Base-by-base conservation (phyloP, 2,797 vertebrate genomes). In the Acipenser transmontanus region DNA sequence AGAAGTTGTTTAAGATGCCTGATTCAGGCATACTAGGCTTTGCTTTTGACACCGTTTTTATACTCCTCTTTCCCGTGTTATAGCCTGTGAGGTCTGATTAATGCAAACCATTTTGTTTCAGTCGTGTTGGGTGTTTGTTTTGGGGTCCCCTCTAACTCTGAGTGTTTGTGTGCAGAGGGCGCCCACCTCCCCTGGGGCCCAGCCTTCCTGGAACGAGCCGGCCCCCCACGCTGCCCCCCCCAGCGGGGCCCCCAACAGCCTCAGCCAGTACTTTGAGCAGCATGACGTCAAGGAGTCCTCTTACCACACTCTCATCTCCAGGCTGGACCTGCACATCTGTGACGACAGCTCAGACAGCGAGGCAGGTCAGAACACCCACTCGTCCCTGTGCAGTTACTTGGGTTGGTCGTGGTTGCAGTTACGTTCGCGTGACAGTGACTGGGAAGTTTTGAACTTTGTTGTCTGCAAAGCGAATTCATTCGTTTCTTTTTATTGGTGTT, bases 221-320 rank as follows among this genome's bases (percentile, higher is more conserved):
- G 84, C 91, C 0, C 79, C 91, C 34, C 10, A 89, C 62, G 73
- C 88, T 0, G 81, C 87, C 0, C 73, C 89, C 20, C 79, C 79
- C 3, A 72, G 73, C 52, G 84, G 84, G 0, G 87, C 84, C 9
- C 84, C 91, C 50, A 92, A 74, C 74, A 94, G 91, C 69, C 81
- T 87, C 9, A 93, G 93, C 72, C 93, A 98, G 66, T 94, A 93
- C 79, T 99, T 99, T 47, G 96, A 99, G 66, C 91, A 86, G 51
- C 92, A 92, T 8, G 93, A 99, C 63, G 94, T 99, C 74, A 98
- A 96, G 68, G 97, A 99, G 72, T 94, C 96, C 0, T 99, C 97
- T 0, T 99, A 98, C 78, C 97, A 99, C 84, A 93, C 95, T 17
- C 92, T 95, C 72, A 95, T 99, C 79, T 98, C 97, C 10, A 95